Evolutionary conservation across 1,140 invertebrate genomes (phyloP), one percentile per base, ranked within the genome.

Genomic region (Conus ventricosus): DNA sequence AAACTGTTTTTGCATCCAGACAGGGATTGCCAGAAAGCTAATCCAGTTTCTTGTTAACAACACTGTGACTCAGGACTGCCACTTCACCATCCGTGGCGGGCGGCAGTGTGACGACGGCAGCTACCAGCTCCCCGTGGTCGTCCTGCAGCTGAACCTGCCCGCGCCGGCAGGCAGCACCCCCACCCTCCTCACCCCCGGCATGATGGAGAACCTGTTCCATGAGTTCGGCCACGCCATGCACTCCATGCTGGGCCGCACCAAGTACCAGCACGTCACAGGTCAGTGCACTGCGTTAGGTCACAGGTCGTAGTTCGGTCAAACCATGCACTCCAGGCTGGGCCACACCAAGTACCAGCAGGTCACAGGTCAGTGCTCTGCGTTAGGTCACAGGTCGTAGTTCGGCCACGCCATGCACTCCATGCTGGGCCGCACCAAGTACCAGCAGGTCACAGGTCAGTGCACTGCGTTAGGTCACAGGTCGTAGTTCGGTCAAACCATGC

Each of bases 211-310:
- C 96, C 95, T 99, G 55, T 99, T 99, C 95, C 99, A 99, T 94
- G 99, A 99, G 96, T 98, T 99, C 97, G 99, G 99, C 0, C 99
- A 99, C 96, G 99, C 99, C 10, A 97, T 99, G 96, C 99, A 99
- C 95, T 99, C 99, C 8, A 99, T 99, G 98, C 95, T 99, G 85
- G 99, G 94, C 11, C 96, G 94, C 91, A 99, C 99, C 0, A 96
- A 97, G 88, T 99, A 99, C 96, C 99, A 99, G 95, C 99, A 99
- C 95, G 98, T 99, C 25, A 98, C 98, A 53, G 99, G 99, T 95
- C 51, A 78, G 85, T 84, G 25, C 23, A 1, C 25, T 39, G 39
- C 39, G 39, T 39, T 39, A 39, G 39, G 39, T 39, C 39, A 39
- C 39, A 25, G 51, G 39, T 51, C 51, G 2, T 82, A n/a, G 71